Base-by-base conservation (phyloP, 2,113 vertebrate genomes). In the Pseudorasbora parva region DNA sequence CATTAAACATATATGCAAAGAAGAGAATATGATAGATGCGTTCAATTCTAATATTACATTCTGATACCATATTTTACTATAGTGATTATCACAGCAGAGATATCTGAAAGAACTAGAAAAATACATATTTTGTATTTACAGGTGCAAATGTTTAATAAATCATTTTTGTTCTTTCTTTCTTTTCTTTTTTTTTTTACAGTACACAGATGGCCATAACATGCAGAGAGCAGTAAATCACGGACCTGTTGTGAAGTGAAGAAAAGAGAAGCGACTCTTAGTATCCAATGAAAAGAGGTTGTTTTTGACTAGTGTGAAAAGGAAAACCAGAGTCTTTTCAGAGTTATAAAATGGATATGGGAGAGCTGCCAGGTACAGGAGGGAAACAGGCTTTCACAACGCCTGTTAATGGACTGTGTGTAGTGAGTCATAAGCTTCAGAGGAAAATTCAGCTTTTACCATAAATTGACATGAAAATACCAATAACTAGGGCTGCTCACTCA, bases 381-480 rank as follows among this genome's bases (percentile, higher is more conserved):
- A 68, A 19, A 73, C 23, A 80, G 66, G 54, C 76, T 71, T 47
- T 43, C 41, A 80, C 72, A 74, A 54, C 45, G 54, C 43, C 56
- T 64, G 27, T 57, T 84, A 72, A 84, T 79, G 25, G 76, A 72
- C 54, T 60, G 76, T 27, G 4, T 23, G 10, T 68, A 54, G 27
- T 81, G 62, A 81, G 64, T 81, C 62, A 56, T 3, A 81, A 14
- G 43, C 77, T 30, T 59, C 51, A 77, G 54, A 77, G 14, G 51
- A 59, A 77, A 77, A 72, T 43, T 72, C 68, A 72, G 19, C 68
- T 60, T 78, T 78, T 78, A 54, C 51, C 25, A 75, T 75, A 30
- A 75, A 79, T 68, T 80, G 78, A 68, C 78, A 80, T 80, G 60
- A 80, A 80, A 80, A 80, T 81, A 56, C 10, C 62, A 69, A 17